Base-by-base conservation (phyloP, 23 tunicate species). In the Halocynthia aurantium region DNA sequence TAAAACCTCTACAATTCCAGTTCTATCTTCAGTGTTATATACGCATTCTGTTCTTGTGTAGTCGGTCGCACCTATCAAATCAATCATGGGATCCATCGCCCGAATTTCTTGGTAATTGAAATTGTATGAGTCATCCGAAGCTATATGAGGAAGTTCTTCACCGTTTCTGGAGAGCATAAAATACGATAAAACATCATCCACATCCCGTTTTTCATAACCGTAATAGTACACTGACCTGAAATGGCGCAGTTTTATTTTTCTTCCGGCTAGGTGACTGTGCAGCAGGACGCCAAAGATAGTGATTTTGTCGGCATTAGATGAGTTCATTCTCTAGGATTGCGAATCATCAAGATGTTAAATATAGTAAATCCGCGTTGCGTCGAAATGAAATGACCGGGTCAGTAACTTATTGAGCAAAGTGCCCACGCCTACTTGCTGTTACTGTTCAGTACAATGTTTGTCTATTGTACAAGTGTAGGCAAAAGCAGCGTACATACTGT, bases 221-320 rank as follows among this genome's bases (percentile, higher is more conserved):
- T 15, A 68, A n/a, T 19, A 17, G 15, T 0, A 19, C 13, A n/a
- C 11, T 19, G 70, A 84, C 89, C 83, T 84, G 51, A 84, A 40
- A 52, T 84, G 89, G 50, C 73, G 78, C 17, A 84, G 53, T n/a
- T 56, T 69, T 5, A 84, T 8, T 53, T 69, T 70, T 18, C 54
- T 60, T 52, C 83, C 89, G 20, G 78, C 77, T 54, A 84, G 62
- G 57, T 84, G 89, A 67, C 82, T 69, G 54, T 84, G 89, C 4
- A 84, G 78, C 40, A 69, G 11, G 7, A 51, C 62, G 22, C 71
- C 83, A 52, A 84, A 84, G n/a, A 79, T 79, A 13, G 70, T 78
- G 1, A 84, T 49, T 7, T 71, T 15, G 64, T 69, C 58, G 8
- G 70, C 19, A 19, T 61, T 67, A 51, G 22, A 55, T 22, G 50